These are phyloP conservation scores for Cebidichthys violaceus DNA, from an alignment of 2,113 vertebrate species.

Conservation along the genomic window DNA sequence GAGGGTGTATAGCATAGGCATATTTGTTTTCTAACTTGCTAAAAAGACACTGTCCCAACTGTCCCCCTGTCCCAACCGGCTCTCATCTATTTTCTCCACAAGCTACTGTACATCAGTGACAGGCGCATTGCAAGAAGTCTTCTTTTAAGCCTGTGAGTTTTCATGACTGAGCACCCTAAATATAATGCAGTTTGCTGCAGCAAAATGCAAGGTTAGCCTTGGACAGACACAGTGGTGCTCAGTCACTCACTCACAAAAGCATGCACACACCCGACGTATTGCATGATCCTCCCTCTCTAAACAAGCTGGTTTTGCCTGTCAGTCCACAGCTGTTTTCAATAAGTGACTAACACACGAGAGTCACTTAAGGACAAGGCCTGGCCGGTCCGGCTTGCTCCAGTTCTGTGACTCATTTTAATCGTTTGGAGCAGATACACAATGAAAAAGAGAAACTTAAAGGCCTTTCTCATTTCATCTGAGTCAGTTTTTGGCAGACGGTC, in stretches of 20 bases:
- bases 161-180: background rate
- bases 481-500: constrained; percentile 68
- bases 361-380: constrained; percentile 57
- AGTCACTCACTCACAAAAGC: background rate
- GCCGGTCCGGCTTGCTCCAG: constrained; percentile 57
- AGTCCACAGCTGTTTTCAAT: background rate
- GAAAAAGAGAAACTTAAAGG: constrained; percentile 44
- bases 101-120: background rate
- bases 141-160: constrained; percentile 8
- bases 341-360: constrained; percentile 3
- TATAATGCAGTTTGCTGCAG: too few species aligned
- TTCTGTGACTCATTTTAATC: constrained; percentile 72
- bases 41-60: background rate
- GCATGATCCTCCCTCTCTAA: background rate
- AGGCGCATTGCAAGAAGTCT: background rate
- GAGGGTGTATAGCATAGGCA: background rate
- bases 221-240: background rate
- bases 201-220: too few species aligned
- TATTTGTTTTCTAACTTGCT: background rate
- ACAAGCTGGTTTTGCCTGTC: background rate
- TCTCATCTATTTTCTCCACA: background rate
- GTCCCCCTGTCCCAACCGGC: too few species aligned
- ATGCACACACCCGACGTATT: background rate
- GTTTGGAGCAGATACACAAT: constrained; percentile 26
- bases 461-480: constrained; percentile 73